Conservation (phyloP, 2,888 invertebrate species). For the Ametastegia equiseti region DNA sequence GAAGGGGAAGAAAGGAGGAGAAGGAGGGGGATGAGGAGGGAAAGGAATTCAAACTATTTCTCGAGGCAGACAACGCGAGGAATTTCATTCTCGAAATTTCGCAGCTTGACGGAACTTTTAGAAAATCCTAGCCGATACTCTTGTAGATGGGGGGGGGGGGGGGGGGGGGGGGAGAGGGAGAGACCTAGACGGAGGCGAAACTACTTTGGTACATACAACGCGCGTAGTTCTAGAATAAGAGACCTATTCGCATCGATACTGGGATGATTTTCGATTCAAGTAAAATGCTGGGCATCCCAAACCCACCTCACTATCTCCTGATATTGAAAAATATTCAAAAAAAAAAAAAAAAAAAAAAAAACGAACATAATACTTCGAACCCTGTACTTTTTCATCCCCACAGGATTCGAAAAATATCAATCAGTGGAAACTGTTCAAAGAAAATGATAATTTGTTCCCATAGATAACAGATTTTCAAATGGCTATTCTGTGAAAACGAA, state of each 20-base stretch:
- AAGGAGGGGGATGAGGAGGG: not conserved
- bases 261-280: not conserved
- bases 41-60: slow-evolving; percentile 59
- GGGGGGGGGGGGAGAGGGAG: not conserved
- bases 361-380: no score
- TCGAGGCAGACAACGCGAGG: slow-evolving; percentile 51
- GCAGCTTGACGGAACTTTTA: slow-evolving; percentile 48
- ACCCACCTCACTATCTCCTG: not conserved
- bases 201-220: not conserved
- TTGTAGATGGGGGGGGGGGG: not conserved
- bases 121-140: slow-evolving; percentile 37
- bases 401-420: no score
- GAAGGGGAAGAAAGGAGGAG: not conserved
- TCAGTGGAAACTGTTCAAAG: no score
- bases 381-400: no score
- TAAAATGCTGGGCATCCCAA: not conserved
- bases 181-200: slow-evolving; percentile 1
- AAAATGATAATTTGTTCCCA: no score
- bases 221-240: no score
- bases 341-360: not conserved
- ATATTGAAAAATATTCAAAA: not conserved
- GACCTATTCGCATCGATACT: not conserved
- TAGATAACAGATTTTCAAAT: no score
- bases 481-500: no score
- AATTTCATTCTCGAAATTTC: slow-evolving; percentile 54